Conservation (phyloP, 2,797 vertebrate genomes). For the Rhinatrema bivittatum region DNA sequence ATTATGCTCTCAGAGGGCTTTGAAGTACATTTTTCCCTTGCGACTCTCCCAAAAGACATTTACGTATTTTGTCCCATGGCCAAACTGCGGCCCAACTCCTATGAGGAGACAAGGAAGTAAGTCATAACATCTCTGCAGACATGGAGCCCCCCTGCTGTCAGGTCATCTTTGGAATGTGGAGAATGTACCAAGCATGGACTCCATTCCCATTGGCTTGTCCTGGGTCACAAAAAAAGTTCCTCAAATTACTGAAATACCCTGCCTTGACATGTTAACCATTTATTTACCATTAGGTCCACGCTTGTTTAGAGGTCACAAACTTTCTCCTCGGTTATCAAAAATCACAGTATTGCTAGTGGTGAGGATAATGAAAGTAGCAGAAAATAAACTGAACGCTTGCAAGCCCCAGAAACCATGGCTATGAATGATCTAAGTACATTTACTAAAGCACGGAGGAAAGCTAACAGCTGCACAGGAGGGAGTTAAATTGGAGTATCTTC, state of each 20-base stretch:
- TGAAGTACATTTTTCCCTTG: slow-evolving; percentile 3
- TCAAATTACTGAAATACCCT: slow-evolving; percentile 16
- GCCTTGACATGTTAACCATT: slow-evolving; percentile 31
- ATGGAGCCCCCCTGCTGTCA: slow-evolving; percentile 13
- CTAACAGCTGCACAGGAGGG: too few relatives aligned
- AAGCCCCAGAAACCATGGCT: too few relatives aligned
- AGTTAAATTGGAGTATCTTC: too few relatives aligned
- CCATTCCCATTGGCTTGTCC: slow-evolving; percentile 37
- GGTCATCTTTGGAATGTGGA: slow-evolving; percentile 43
- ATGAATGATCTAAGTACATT: too few relatives aligned
- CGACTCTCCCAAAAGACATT: slow-evolving; percentile 6
- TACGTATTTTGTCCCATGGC: slow-evolving; percentile 23
- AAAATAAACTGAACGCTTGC: too few relatives aligned
- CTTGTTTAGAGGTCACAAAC: too few relatives aligned
- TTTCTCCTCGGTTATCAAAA: too few relatives aligned
- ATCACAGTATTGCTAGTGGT: too few relatives aligned
- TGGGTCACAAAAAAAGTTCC: slow-evolving; percentile 24
- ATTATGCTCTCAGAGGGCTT: slow-evolving; percentile 4
- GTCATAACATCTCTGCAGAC: slow-evolving; percentile 12
- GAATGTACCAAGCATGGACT: slow-evolving; percentile 22
- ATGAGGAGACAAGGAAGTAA: slow-evolving; percentile 23
- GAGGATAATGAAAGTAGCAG: too few relatives aligned
- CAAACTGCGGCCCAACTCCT: slow-evolving; percentile 15
- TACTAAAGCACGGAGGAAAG: too few relatives aligned
- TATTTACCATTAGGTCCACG: too few relatives aligned